Evolutionary conservation across 2,888 invertebrate species (phyloP), one percentile per base, ranked within the genome.

Genomic region (Drosophila dives): DNA sequence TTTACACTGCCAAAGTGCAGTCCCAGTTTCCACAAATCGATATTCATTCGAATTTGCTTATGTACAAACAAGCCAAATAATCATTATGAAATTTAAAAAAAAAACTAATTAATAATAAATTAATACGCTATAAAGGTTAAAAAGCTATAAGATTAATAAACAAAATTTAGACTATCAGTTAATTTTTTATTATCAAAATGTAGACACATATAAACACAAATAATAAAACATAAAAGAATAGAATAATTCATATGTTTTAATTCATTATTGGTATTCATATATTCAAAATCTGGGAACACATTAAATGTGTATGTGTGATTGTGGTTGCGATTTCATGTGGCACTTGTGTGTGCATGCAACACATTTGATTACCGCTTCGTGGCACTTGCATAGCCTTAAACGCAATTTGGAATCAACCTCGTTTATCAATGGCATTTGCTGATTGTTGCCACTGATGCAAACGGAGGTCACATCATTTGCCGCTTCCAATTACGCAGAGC

Each of bases 401-500:
- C 80, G 75, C 74, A 77, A 80, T 89, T 86, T 77, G 64, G 64
- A 42, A 54, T 42, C 66, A 68, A 64, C 61, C 78, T 69, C 77
- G 64, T 63, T 76, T 71, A 29, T 68, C 75, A 68, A 71, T 75
- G 64, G 68, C 59, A 72, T 74, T 73, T 68, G 73, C 82, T 89
- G 85, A 85, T 85, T 85, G 87, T 72, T 84, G 85, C 69, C 69
- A 49, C 29, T 67, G 73, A 56, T 68, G 64, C 70, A 40, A 55
- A 38, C 40, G 63, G 66, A 65, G 72, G 81, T 72, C 89, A 89
- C 88, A 82, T 82, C 80, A 83, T 86, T 83, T 78, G 75, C 70
- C 74, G 51, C 58, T 64, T 70, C 56, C 62, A 55, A 56, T 67
- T 71, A 58, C 51, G 50, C 59, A 49, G 23, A 48, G 60, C 60